A percentile compares a stretch with the other conserved stretches of the same genome.
Conservation (phyloP, 2,113 vertebrate species). For the Marcusenius ussheri region DNA sequence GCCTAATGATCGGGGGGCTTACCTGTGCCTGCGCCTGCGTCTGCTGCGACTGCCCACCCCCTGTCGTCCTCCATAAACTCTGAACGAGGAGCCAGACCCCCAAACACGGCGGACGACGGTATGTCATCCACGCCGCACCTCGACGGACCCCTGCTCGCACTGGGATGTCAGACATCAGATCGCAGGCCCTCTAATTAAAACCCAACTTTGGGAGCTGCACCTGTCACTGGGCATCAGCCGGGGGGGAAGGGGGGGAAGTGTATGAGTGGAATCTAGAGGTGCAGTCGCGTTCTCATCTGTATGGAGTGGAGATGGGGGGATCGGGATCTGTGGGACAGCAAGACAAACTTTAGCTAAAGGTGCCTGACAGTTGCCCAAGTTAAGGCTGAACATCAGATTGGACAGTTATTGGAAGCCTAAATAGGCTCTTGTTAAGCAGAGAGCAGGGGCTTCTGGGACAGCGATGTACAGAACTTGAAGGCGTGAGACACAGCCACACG, state of each 20-base stretch:
- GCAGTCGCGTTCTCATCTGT: not conserved
- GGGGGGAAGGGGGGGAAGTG: conserved; percentile 4
- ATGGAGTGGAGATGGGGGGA: not conserved
- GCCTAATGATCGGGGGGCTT: not conserved
- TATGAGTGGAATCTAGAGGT: conserved; percentile 46
- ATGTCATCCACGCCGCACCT: not conserved
- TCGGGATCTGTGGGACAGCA: not conserved
- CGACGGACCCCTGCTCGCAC: not conserved
- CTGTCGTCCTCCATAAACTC: not conserved
- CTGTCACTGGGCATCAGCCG: conserved; percentile 28
- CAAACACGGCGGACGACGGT: not conserved
- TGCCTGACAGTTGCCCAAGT: not conserved
- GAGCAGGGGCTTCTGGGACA: conserved; percentile 42
- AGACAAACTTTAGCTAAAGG: not conserved
- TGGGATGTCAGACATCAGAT: conserved; percentile 11
- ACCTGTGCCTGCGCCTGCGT: no score
- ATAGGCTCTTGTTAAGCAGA: conserved; percentile 35
- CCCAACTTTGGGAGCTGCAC: conserved; percentile 30
- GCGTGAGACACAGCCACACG: conserved; percentile 49
- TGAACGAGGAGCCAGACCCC: not conserved
- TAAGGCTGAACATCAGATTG: not conserved
- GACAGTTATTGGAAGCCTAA: conserved; percentile 21
- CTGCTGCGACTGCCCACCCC: not conserved
- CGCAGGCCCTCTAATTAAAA: conserved; percentile 29
- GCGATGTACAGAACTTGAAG: conserved; percentile 47